phyloP scores from a whole-genome alignment of 23 tunicate species.

The Pegea sp. region DNA sequence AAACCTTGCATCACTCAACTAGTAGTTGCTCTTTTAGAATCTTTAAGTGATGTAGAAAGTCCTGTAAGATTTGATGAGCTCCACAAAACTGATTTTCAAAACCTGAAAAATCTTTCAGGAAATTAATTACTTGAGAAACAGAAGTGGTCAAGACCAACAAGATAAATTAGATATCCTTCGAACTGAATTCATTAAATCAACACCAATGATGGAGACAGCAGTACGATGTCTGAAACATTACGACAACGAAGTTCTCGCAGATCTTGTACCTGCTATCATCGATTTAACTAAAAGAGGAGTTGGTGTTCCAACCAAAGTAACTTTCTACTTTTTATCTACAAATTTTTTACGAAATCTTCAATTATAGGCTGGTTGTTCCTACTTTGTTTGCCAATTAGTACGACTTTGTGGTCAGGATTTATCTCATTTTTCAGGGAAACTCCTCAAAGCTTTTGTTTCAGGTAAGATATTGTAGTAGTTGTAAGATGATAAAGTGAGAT shows the following conservation, averaged over 20 bases:
- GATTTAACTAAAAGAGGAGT: conserved; percentile 44
- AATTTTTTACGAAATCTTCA: not conserved
- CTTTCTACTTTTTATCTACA: not conserved
- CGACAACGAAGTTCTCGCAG: conserved; percentile 15
- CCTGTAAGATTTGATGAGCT: conserved; percentile 27
- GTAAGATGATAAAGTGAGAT: too few species aligned
- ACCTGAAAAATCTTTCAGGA: conserved; percentile 4
- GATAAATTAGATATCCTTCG: conserved; percentile 17
- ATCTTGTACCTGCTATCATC: conserved; percentile 18
- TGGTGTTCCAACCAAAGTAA: conserved; percentile 55
- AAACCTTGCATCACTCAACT: conserved; percentile 44
- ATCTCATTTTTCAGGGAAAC: conserved; percentile 19
- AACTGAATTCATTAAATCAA: conserved; percentile 15
- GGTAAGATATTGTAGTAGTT: too few species aligned
- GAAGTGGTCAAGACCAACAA: conserved; percentile 23
- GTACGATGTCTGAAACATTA: conserved; percentile 20
- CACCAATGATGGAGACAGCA: conserved; percentile 63
- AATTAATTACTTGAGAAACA: conserved; percentile 23
- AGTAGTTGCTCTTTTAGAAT: conserved; percentile 54
- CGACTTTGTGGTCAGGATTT: conserved; percentile 21
- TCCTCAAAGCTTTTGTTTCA: conserved; percentile 23
- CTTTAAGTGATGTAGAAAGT: conserved; percentile 40
- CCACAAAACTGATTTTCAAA: not conserved
- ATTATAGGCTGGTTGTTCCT: conserved; percentile 60
- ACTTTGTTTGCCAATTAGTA: conserved; percentile 31